Evolutionary conservation across 2,113 vertebrate species (phyloP), one percentile per base, ranked within the genome.

Genomic region (Eptesicus fuscus): DNA sequence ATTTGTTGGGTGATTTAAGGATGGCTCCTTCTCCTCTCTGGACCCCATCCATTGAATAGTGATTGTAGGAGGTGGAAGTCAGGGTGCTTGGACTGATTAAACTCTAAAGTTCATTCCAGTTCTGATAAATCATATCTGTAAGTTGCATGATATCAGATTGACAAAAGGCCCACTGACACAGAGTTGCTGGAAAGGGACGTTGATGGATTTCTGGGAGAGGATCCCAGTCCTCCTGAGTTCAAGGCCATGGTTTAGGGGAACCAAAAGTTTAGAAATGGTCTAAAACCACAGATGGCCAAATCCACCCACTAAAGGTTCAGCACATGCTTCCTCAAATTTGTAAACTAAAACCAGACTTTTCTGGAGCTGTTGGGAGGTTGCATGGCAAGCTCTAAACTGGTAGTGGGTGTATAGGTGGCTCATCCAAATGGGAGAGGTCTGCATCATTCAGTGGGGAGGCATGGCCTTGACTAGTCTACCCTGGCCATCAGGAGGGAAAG

Each of bases 221-320:
- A 83, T 90, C 82, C 95, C 92, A 95, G 37, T 42, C 32, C 44
- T 78, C 1, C 1, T 69, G 94, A 95, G 61, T 56, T 96, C 92
- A 88, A 90, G 90, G 71, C 73, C 84, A 70, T 83, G 11, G 67
- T 78, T 94, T 96, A 92, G 92, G 56, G 92, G 56, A 96, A 92
- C 51, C 61, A 88, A 85, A 71, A 93, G 37, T 63, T 95, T 90
- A 92, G 76, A 95, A 94, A 88, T 83, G 61, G 42, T 74, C 90
- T 95, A 88, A 93, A 93, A 92, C 32, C 73, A 90, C 67, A 92
- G 65, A 93, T 53, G 73, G 67, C 40, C 32, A 84, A 83, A 82
- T 56, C 90, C 16, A 82, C 71, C 73, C 77, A 59, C 32, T 22
- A 37, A 9, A 65, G 23, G 88, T 23, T 92, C 61, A 85, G 84